These are phyloP conservation scores for Melangyna quadrimaculata DNA, from an alignment of 2,888 invertebrate genomes.

Conservation along the genomic window DNA sequence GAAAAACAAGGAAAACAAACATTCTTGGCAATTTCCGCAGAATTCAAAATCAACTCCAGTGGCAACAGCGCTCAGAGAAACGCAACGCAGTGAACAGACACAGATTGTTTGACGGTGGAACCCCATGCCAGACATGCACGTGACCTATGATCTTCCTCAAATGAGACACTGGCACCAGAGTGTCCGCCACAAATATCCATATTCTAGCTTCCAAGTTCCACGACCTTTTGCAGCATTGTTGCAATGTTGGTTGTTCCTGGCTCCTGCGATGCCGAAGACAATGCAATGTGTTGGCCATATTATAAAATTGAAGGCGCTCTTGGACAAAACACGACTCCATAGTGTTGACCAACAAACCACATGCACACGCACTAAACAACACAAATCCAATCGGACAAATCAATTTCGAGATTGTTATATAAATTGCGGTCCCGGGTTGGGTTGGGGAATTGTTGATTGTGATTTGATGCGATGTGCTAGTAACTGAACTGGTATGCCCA, in stretches of 20 bases:
- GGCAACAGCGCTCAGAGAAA: constrained; percentile 28
- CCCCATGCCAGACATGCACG: constrained; percentile 49
- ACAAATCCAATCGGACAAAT: constrained; percentile 70
- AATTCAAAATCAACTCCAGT: constrained; percentile 57
- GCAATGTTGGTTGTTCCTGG: constrained; percentile 16
- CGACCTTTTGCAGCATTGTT: constrained; percentile 63
- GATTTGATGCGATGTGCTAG: neutral
- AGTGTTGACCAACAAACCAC: constrained; percentile 59
- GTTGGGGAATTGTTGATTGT: neutral
- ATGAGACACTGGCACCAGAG: constrained; percentile 59
- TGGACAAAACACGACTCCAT: neutral
- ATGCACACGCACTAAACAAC: constrained; percentile 42
- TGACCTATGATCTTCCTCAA: constrained; percentile 66
- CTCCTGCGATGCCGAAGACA: neutral
- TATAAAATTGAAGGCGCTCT: constrained; percentile 7
- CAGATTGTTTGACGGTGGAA: constrained; percentile 4
- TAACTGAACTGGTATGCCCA: neutral
- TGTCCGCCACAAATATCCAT: constrained; percentile 17
- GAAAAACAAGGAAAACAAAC: neutral
- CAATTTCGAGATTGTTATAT: constrained; percentile 47
- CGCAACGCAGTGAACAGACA: neutral
- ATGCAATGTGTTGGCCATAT: constrained; percentile 1
- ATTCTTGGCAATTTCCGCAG: constrained; percentile 55
- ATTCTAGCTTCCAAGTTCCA: constrained; percentile 69
- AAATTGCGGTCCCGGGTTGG: constrained; percentile 27